A percentile compares a stretch with the other conserved stretches of the same genome.
Evolutionary conservation across 1,140 invertebrate genomes (phyloP).

Genomic region (Ladona fulva): DNA sequence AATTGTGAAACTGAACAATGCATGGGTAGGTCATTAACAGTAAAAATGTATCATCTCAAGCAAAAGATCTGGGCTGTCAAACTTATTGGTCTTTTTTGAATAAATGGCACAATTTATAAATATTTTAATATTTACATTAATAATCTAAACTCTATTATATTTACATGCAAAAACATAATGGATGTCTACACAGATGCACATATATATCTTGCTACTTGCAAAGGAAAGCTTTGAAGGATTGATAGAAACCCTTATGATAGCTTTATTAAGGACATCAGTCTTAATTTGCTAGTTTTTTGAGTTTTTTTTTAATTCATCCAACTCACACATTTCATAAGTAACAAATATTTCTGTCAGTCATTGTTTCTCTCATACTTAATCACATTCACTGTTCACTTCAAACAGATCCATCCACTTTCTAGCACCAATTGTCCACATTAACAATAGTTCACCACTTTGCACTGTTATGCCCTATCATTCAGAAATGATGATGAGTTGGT

Average conservation of each 20-base stretch:
- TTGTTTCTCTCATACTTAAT: neutral
- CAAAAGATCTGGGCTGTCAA: conserved; percentile 1
- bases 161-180: neutral
- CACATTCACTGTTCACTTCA: neutral
- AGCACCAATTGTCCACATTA: neutral
- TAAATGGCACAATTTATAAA: neutral
- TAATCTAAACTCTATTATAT: neutral
- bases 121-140: conserved; percentile 5
- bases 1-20: neutral
- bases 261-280: neutral
- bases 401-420: neutral
- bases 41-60: neutral
- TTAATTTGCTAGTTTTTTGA: neutral
- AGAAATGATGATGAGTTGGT: neutral
- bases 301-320: neutral
- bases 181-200: neutral
- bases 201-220: neutral
- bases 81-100: neutral
- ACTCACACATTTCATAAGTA: neutral
- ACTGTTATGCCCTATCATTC: neutral
- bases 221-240: neutral
- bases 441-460: neutral
- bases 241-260: neutral
- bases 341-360: neutral
- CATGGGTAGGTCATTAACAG: neutral